A percentile compares a stretch with the other conserved stretches of the same genome.
Evolutionary conservation across 2,113 vertebrate genomes (phyloP).

Genomic region (Carassius carassius): DNA sequence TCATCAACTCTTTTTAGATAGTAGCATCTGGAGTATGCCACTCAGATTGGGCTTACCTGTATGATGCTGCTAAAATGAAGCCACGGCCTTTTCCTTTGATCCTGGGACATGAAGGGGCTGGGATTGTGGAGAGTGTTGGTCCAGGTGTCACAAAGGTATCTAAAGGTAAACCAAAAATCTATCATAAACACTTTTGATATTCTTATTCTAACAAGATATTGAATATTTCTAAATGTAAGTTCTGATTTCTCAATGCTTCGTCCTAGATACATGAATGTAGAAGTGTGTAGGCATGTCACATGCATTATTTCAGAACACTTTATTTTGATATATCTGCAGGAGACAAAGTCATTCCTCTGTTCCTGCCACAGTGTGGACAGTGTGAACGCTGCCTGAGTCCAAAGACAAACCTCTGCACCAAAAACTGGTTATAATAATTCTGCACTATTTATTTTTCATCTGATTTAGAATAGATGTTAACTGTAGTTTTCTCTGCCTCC

Average conservation of each 20-base stretch:
- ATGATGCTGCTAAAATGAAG: constrained; percentile 55
- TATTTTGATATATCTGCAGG: constrained; percentile 61
- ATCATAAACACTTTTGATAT: background rate
- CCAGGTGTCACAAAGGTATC: constrained; percentile 81
- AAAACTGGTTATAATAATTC: constrained; percentile 65
- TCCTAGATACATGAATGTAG: background rate
- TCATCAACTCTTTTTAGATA: constrained; percentile 63
- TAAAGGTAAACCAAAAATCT: constrained; percentile 68
- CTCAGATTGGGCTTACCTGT: constrained; percentile 74
- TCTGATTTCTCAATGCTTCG: background rate
- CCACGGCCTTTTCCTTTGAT: constrained; percentile 70
- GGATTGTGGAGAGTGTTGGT: constrained; percentile 80
- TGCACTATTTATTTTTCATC: background rate
- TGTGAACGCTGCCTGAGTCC: constrained; percentile 72
- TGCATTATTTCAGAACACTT: background rate
- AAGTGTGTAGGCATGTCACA: background rate
- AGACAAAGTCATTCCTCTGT: constrained; percentile 83
- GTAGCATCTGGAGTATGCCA: constrained; percentile 78
- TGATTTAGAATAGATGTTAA: background rate
- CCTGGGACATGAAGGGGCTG: constrained; percentile 78
- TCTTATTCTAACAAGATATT: too few species aligned
- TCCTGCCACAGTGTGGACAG: constrained; percentile 76
- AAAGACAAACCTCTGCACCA: constrained; percentile 73
- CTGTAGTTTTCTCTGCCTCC: background rate
- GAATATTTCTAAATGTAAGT: background rate